Evolutionary conservation across 2,113 vertebrate genomes (phyloP), one percentile per base, ranked within the genome.

Genomic region (Phoxinus phoxinus): DNA sequence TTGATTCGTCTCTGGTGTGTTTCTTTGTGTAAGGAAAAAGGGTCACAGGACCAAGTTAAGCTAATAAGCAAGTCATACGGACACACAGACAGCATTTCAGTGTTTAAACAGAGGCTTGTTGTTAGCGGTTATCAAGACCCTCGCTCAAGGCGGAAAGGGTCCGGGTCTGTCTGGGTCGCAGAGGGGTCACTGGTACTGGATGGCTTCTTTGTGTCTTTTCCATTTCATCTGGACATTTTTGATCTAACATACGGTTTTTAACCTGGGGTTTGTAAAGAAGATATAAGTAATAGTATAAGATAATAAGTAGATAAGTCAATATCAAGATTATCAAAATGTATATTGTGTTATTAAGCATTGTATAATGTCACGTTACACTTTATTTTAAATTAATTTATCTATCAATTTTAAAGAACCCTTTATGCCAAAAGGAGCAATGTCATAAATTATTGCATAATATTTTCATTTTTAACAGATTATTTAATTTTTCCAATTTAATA

Each of bases 61-160:
- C 87, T 92, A 92, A 92, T 92, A 86, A 86, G 73, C 27, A 85
- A 89, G 84, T 84, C 88, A 90, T 87, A 84, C 87, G 71, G 83
- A 73, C 51, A 59, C 35, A 35, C 61, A 56, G 83, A 87, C 73
- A 86, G 59, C 46, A 44, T n/a, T 61, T 74, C 79, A 75, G 71
- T 59, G 80, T 5, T 77, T 74, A 73, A 17, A 86, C 85, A 91
- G 85, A 91, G 81, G 76, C 58, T 73, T 78, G 46, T 88, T 91
- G 87, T 92, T 87, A 46, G 61, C 51, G 21, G 61, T 80, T 59
- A 84, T 87, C 23, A 63, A 56, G 86, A 65, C 15, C 71, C n/a
- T 79, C 30, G 2, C 74, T 76, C 51, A 69, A 46, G 71, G 75
- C 58, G 46, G 35, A 78, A 84, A 53, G 69, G 41, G 35, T 63